These are phyloP conservation scores for Scopus umbretta DNA, from an alignment of 2,113 vertebrate genomes.

Conservation along the genomic window DNA sequence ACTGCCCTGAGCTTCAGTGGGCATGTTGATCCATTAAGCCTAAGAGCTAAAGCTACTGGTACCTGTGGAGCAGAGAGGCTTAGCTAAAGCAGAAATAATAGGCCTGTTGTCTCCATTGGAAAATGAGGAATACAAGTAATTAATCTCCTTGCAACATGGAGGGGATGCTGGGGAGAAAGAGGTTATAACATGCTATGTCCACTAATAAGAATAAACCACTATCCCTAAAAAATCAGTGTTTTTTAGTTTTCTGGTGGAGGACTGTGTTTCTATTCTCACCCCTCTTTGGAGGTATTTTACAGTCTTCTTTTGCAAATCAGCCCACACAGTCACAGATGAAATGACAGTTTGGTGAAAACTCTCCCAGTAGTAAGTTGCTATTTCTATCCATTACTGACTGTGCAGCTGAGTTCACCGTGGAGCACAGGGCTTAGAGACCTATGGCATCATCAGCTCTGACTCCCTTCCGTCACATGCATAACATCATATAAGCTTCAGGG, in stretches of 20 bases:
- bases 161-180: not conserved
- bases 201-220: not conserved
- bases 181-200: not conserved
- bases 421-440: not conserved
- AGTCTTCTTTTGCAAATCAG: not conserved
- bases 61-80: not conserved
- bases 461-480: not conserved
- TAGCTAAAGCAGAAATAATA: not conserved
- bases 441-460: not conserved
- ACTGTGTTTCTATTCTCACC: not conserved
- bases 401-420: not conserved
- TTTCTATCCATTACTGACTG: not conserved
- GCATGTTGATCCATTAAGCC: not conserved
- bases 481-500: not conserved
- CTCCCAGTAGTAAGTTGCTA: slow-evolving; percentile 24
- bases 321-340: not conserved
- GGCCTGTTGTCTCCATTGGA: not conserved
- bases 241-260: not conserved
- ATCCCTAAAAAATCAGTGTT: not conserved
- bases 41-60: not conserved
- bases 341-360: slow-evolving; percentile 25
- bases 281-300: not conserved
- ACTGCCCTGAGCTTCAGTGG: not conserved
- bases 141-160: not conserved
- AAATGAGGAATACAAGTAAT: not conserved